These are phyloP conservation scores for Momotus momota DNA, from an alignment of 2,797 vertebrate genomes.

Conservation along the genomic window DNA sequence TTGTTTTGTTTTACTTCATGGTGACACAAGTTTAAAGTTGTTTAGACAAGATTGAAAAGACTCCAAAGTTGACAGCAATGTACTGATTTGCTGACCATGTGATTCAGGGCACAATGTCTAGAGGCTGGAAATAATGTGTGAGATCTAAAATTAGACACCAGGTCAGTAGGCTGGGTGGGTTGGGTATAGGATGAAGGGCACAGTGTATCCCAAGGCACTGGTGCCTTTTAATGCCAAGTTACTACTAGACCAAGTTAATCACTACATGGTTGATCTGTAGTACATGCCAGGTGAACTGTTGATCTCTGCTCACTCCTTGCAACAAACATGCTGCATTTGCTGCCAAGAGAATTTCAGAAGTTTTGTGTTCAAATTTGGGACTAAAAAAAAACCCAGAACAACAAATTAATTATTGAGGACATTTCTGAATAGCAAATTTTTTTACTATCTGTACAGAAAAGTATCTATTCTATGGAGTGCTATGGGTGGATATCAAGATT, in stretches of 20 bases:
- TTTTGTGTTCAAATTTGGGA: neutral
- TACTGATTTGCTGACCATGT: neutral
- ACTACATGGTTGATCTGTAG: neutral
- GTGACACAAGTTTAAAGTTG: neutral
- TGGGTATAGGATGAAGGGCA: neutral
- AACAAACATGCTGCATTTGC: neutral
- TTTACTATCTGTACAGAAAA: neutral
- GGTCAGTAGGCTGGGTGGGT: neutral
- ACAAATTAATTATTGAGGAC: fast-evolving
- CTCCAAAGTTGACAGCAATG: neutral
- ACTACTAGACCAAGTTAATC: neutral
- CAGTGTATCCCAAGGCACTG: neutral
- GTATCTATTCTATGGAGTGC: neutral
- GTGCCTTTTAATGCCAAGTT: neutral
- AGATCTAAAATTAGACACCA: neutral
- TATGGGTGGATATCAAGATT: neutral
- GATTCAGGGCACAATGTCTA: neutral
- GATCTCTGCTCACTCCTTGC: neutral
- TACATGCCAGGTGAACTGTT: neutral
- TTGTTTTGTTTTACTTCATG: neutral
- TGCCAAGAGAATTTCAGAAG: neutral
- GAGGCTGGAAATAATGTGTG: neutral
- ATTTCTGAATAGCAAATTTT: neutral
- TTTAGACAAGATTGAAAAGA: neutral
- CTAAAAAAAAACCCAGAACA: neutral